Percentiles rank a stretch among this genome's conserved stretches.
Conservation (phyloP, 2,888 invertebrate species). For the Drosophila monieri region DNA sequence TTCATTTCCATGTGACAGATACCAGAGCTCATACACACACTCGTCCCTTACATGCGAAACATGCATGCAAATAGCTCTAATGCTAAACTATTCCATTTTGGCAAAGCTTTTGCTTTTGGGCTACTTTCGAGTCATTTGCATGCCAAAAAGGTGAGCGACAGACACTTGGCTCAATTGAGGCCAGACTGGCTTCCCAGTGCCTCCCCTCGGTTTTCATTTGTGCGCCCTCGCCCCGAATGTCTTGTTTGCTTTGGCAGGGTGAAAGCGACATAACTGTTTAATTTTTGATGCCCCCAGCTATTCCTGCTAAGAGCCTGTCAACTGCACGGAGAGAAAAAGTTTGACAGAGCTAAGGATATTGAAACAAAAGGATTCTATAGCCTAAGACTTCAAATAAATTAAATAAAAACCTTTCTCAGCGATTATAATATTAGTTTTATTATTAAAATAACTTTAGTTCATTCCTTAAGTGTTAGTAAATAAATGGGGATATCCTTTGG, state of each 20-base stretch:
- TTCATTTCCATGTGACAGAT: slow-evolving; percentile 42
- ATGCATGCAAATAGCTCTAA: slow-evolving; percentile 59
- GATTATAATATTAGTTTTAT: no score
- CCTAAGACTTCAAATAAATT: no score
- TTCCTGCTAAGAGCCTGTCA: slow-evolving; percentile 16
- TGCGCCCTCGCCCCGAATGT: slow-evolving; percentile 24
- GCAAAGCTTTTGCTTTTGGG: slow-evolving; percentile 34
- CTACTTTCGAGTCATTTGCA: slow-evolving; percentile 57
- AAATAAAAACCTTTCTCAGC: no score
- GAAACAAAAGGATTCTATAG: no score
- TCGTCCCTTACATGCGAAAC: slow-evolving; percentile 32
- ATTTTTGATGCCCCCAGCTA: slow-evolving; percentile 59
- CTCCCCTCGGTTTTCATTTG: slow-evolving; percentile 13
- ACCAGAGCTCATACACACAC: slow-evolving; percentile 36
- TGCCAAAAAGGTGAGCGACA: slow-evolving; percentile 52
- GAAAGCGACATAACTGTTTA: slow-evolving; percentile 56
- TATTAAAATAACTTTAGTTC: neutral
- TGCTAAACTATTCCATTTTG: slow-evolving; percentile 51
- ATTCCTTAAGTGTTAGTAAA: neutral
- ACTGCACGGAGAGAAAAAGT: neutral
- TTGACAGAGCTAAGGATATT: no score
- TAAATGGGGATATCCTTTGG: neutral
- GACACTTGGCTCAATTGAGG: slow-evolving; percentile 39
- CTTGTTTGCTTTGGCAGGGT: slow-evolving; percentile 60
- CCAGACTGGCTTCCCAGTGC: slow-evolving; percentile 37